Conservation (phyloP, 1,140 invertebrate genomes). For the Euwallacea fornicatus region DNA sequence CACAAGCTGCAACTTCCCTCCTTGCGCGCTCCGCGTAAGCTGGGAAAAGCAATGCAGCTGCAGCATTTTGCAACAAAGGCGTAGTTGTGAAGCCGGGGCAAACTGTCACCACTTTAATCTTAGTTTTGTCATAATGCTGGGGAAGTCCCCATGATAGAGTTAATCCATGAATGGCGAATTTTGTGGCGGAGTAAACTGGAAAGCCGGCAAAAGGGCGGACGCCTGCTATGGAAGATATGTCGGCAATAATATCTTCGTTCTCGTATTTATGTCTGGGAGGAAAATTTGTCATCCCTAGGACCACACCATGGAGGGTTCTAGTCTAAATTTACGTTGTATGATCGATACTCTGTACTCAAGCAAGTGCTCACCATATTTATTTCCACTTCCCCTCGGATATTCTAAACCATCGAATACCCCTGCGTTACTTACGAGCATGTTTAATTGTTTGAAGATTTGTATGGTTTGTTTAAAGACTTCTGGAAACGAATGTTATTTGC, state of each 20-base stretch:
- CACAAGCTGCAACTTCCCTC: not conserved
- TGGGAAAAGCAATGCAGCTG: slow-evolving; percentile 24
- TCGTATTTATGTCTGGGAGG: slow-evolving; percentile 41
- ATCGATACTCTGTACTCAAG: too few species aligned
- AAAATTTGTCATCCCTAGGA: slow-evolving; percentile 44
- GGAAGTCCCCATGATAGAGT: slow-evolving; percentile 38
- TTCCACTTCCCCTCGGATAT: slow-evolving; percentile 52
- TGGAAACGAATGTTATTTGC: slow-evolving; percentile 20
- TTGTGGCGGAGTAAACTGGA: slow-evolving; percentile 45
- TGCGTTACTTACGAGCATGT: slow-evolving; percentile 53
- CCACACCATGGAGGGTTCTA: slow-evolving; percentile 41
- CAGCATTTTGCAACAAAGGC: slow-evolving; percentile 2
- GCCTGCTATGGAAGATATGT: slow-evolving; percentile 44
- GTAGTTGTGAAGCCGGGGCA: slow-evolving; percentile 49
- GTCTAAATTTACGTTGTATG: slow-evolving; percentile 32
- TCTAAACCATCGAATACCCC: slow-evolving; percentile 55
- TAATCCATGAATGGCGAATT: slow-evolving; percentile 42
- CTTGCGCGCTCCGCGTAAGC: slow-evolving; percentile 5
- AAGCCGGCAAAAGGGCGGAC: slow-evolving; percentile 19
- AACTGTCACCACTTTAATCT: slow-evolving; percentile 47
- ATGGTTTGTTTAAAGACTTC: slow-evolving; percentile 47
- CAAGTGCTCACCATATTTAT: slow-evolving; percentile 55
- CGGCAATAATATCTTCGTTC: slow-evolving; percentile 44
- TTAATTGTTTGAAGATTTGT: slow-evolving; percentile 44
- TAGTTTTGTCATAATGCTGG: slow-evolving; percentile 39